Base-by-base conservation (phyloP, 1,140 invertebrate species). In the Orchestia grillus region DNA sequence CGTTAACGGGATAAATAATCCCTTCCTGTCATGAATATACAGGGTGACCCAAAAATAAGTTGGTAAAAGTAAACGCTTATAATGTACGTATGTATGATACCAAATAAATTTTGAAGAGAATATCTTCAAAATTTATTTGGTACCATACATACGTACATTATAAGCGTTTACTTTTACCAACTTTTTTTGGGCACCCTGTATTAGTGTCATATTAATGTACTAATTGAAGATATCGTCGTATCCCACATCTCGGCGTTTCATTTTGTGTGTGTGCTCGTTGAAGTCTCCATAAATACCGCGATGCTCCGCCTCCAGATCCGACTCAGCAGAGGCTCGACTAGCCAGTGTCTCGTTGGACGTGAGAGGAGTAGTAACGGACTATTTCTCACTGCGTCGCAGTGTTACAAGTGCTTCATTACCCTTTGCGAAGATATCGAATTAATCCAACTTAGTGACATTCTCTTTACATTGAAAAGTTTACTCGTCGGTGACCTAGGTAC, bases 201-300 rank as follows among this genome's bases (percentile, higher is more conserved):
- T 77, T 23, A 77, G 62, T 36, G 62, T 77, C 62, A 77, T 77
- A 91, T 91, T 91, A 91, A 43, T 91, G 0, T 42, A 91, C 36
- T 91, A 91, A 91, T 91, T 91, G 44, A 44, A 91, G 19, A 91
- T 44, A 44, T 43, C 88, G 88, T 42, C 88, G 88, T 91, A 91
- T 77, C 88, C 88, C 44, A 91, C 88, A 91, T 8, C 28, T 28
- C 3, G 88, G 88, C 41, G 88, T 91, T 91, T 91, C 88, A 91
- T 91, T 91, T 91, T 91, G 88, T 91, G 88, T 91, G 88, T 91
- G 88, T 44, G 41, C 44, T 91, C 88, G 88, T 91, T 91, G 88
- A 91, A 44, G 88, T 91, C 88, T 91, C 88, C 88, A 42, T 91
- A 91, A 91, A 91, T 91, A 91, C 88, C 88, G 4, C 44, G 88